Base-by-base conservation (phyloP, 2,888 invertebrate species). In the Tachina fera region DNA sequence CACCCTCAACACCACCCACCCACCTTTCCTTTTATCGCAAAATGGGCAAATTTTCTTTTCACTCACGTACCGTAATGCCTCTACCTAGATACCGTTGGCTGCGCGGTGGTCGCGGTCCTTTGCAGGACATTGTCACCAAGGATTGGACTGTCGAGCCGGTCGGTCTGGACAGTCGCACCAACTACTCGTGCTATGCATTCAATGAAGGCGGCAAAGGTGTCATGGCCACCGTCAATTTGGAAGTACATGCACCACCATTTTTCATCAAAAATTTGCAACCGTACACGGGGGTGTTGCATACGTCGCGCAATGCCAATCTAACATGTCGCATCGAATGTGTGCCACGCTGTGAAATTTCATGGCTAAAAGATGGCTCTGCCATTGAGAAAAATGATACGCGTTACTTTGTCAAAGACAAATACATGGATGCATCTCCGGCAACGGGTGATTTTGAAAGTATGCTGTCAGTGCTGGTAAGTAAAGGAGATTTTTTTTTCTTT, bases 241-340 rank as follows among this genome's bases (percentile, higher is more conserved):
- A 96, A 89, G 96, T 97, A 68, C 94, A 95, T 88, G 98, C 97
- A 65, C 96, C 97, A 13, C 98, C 98, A 6, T 95, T 96, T 86
- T 97, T 98, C 93, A 97, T 98, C 89, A 96, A 96, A 89, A 96
- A 96, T 22, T 95, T 97, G 90, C 95, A 95, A 56, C 96, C 96
- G 2, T 97, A 97, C 93, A 96, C 96, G 82, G 97, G 97, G 2
- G 95, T 96, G 60, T 93, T 96, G 14, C 96, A 96, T 92, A 96
- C 96, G 88, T 95, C 97, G 47, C 93, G 94, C 93, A 94, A 96
- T 92, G 96, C 96, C 77, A 95, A 96, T 77, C 94, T 98, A 16
- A 96, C 96, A 1, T 98, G 98, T 92, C 95, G 97, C 87, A 97
- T 98, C 75, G 98, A 98, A 91, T 98, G 98, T 91, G 96, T 96